Evolutionary conservation across 2,797 vertebrate species (phyloP).

Genomic region (Morelia viridis): DNA sequence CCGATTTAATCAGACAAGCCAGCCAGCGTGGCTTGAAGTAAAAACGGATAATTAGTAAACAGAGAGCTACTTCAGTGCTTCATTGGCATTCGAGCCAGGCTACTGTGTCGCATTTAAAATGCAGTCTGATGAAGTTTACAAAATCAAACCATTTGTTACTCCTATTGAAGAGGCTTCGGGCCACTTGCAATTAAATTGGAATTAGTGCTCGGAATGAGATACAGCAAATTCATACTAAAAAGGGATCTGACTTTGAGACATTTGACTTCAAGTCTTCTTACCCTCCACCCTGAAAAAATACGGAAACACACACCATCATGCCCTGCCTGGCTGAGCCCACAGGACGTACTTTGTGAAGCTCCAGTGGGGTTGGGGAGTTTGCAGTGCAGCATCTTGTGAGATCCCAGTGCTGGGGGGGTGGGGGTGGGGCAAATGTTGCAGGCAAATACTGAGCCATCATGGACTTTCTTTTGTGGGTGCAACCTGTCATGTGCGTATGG

Average conservation of each 20-base stretch:
- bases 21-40: constrained; percentile 95
- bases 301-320: not conserved
- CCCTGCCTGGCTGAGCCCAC: not conserved
- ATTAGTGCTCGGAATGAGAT: constrained; percentile 93
- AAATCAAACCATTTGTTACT: constrained; percentile 99
- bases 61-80: constrained; percentile 97
- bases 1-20: constrained; percentile 99
- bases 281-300: not conserved
- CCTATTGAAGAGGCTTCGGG: constrained; percentile 99
- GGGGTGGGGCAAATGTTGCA: not conserved
- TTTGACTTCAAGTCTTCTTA: constrained; percentile 77
- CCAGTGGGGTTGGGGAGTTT: not conserved
- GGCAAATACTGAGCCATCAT: not conserved
- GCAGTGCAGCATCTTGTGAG: not conserved
- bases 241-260: constrained; percentile 86
- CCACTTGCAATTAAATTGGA: constrained; percentile 99
- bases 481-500: not conserved
- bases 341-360: not conserved
- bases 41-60: constrained; percentile 99
- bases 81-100: constrained; percentile 99
- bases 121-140: constrained; percentile 99
- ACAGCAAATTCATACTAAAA: constrained; percentile 86
- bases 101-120: constrained; percentile 99
- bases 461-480: not conserved
- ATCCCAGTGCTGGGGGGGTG: not conserved